Evolutionary conservation across 2,888 invertebrate species (phyloP), one percentile per base, ranked within the genome.

Genomic region (Adelognathus sp.): DNA sequence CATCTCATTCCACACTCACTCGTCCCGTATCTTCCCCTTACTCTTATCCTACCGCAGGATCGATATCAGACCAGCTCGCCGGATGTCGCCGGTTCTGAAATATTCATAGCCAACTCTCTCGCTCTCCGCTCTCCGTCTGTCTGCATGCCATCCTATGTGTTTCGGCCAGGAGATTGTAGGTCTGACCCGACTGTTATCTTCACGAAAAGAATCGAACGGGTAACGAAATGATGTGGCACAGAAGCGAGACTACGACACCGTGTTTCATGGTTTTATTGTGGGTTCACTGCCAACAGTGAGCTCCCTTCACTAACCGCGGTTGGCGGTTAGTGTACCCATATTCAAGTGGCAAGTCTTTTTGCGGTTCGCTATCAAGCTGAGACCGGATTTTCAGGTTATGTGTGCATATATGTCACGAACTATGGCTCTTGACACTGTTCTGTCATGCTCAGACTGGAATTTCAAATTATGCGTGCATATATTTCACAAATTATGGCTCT

Each of bases 81-180:
- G 70, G 66, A 71, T 66, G 76, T 76, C 76, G 60, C 60, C 66
- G 66, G 56, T 75, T 75, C 44, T 75, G 69, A 75, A 75, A 75
- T 75, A 75, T 75, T 75, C 69, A 69, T 63, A 61, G 61, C 54
- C n/a, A n/a, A 44, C 61, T 56, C 41, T 21, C 46, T 46, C 46
- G 2, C 21, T 46, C 46, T 24, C 24, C n/a, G 11, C 21, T 46
- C 46, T 2, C 11, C 11, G 18, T 46, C 46, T 14, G 46, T 46
- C 46, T 63, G 63, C 54, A 64, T 54, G 31, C 6, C 52, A 27
- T 6, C 24, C 54, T 14, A 52, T 39, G 31, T 27, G 39, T 72
- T 27, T 52, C 41, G n/a, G 44, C 7, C 64, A 21, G 33, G 27
- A 56, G 33, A 64, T 73, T 56, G 64, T 6, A 44, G 27, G 16